Evolutionary conservation across 2,888 invertebrate genomes (phyloP), one percentile per base, ranked within the genome.

Genomic region (Syritta pipiens): DNA sequence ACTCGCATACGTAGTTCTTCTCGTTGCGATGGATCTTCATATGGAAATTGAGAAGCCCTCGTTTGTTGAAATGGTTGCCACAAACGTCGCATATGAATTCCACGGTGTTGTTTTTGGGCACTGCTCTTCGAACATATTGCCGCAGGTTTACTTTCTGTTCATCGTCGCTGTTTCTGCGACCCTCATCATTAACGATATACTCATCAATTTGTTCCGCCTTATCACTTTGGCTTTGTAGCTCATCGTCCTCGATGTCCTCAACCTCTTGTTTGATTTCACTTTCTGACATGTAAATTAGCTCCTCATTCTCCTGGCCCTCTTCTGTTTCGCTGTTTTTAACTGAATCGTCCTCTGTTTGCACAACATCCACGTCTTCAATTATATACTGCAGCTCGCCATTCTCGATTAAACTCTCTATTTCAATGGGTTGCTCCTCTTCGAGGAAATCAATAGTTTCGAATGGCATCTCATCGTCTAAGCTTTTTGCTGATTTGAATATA

Each of bases 1-100:
- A 87, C 87, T 87, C 87, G 87, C 87, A 87, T 59, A 85, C 84
- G 55, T 87, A 86, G 0, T 86, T 85, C 40, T 86, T 86, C 48
- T 84, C 82, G 26, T 84, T 83, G 2, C 81, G 82, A 76, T 85
- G 85, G n/a, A 83, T 82, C 72, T 83, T 82, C 83, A 84, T 83
- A 42, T 85, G 85, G 14, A 81, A 77, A 49, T 82, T 83, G 4
- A 84, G 69, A 1, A 81, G 7, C 12, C 81, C 81, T 3, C 75
- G 77, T 24, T 81, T 83, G 1, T 69, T 65, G 57, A 83, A 85
- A 4, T 82, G 81, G 81, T 84, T 84, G 0, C 83, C 83, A 51
- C 85, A 85, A 9, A 84, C 44, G 6, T 83, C 76, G 55, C 85
- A 84, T 14, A 79, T 79, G 7, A 62, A 72, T 9, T 49, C 42